A percentile compares a stretch with the other conserved stretches of the same genome.
phyloP scores from a whole-genome alignment of 2,113 vertebrate genomes.

The Vulpes lagopus region DNA sequence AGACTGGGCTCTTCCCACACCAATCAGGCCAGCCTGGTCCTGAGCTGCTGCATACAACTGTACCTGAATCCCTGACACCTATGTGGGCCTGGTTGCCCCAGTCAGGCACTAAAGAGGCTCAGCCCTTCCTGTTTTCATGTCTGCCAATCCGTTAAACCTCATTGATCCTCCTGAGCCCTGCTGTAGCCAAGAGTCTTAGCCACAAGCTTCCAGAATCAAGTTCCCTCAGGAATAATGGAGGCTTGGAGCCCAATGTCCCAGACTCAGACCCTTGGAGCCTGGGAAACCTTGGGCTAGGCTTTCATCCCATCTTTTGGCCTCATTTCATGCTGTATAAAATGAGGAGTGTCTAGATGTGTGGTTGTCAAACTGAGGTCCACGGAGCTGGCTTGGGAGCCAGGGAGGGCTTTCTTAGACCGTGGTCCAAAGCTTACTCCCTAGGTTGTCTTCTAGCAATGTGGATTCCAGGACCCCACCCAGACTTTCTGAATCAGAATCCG shows the following conservation, averaged over 20 bases:
- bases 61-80: neutral
- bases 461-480: neutral
- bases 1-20: neutral
- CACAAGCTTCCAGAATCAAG: neutral
- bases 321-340: slow-evolving; percentile 16
- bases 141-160: neutral
- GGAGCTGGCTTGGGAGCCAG: neutral
- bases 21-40: neutral
- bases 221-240: neutral
- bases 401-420: neutral
- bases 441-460: neutral
- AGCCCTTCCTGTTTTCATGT: neutral
- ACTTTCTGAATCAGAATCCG: neutral
- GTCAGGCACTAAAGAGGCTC: neutral
- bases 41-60: slow-evolving; percentile 58
- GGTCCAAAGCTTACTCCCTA: neutral
- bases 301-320: neutral
- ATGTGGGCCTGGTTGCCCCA: neutral
- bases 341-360: neutral
- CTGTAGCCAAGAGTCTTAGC: neutral
- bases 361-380: neutral
- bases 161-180: neutral
- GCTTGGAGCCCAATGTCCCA: neutral
- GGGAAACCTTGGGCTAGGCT: neutral
- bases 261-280: neutral